phyloP scores from a whole-genome alignment of 2,797 vertebrate species.

The Cyclura pinguis region DNA sequence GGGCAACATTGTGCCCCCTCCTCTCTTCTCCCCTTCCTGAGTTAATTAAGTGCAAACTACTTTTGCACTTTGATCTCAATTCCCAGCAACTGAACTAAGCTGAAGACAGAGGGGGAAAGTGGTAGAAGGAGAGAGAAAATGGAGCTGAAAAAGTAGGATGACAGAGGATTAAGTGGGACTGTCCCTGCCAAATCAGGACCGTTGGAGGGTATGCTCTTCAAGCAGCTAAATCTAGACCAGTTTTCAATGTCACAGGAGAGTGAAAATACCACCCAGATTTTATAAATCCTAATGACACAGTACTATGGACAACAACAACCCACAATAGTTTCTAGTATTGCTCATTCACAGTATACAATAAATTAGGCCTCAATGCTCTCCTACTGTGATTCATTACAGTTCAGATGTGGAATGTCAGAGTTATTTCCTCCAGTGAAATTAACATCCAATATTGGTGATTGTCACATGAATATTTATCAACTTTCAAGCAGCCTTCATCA shows the following conservation, averaged over 20 bases:
- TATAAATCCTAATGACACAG: neutral
- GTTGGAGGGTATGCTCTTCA: no score
- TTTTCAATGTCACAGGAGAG: neutral
- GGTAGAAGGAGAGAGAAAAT: no score
- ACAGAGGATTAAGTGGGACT: no score
- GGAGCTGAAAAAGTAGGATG: no score
- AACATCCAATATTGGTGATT: constrained; percentile 54
- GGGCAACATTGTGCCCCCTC: no score
- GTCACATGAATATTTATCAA: constrained; percentile 61
- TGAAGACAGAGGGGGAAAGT: no score
- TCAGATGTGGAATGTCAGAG: constrained; percentile 2
- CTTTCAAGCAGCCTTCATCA: constrained; percentile 56
- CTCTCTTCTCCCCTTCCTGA: no score
- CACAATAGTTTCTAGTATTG: fast-evolving
- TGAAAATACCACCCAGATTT: neutral
- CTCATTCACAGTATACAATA: fast-evolving
- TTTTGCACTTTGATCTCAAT: no score
- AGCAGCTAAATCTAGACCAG: neutral
- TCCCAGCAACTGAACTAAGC: no score
- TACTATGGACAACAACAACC: fast-evolving
- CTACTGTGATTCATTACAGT: neutral
- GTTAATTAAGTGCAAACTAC: no score
- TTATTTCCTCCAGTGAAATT: constrained; percentile 62
- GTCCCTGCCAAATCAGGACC: no score
- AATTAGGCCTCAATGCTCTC: neutral